Evolutionary conservation across 2,113 vertebrate species (phyloP).

Genomic region (Athene cunicularia): DNA sequence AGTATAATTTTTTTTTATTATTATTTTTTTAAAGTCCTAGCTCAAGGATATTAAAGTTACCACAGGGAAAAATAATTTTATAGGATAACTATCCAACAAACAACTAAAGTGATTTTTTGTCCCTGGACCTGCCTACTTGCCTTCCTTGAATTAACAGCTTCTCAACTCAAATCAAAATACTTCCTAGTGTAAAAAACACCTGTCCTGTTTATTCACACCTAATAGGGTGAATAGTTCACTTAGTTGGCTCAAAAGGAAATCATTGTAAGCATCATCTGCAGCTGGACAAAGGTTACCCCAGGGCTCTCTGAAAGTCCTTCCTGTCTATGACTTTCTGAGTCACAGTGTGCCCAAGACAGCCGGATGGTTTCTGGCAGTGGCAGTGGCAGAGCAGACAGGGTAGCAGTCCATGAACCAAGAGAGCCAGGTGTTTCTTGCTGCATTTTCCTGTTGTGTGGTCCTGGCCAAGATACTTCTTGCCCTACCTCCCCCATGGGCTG

Average conservation of each 20-base stretch:
- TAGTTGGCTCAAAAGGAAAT: not conserved
- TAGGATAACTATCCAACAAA: not conserved
- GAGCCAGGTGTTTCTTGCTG: not conserved
- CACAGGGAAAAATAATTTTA: not conserved
- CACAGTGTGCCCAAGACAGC: accelerated
- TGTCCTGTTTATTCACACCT: not conserved
- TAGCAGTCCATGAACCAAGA: not conserved
- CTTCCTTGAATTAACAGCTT: slow-evolving; percentile 3
- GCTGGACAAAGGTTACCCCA: not conserved
- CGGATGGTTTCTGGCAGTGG: not conserved
- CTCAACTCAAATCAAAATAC: not conserved
- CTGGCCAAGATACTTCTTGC: not conserved
- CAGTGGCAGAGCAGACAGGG: not conserved
- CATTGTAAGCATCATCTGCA: not conserved
- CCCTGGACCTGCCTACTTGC: not conserved
- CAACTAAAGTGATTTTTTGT: not conserved
- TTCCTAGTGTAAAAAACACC: not conserved
- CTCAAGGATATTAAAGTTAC: not conserved
- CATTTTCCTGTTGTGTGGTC: not conserved
- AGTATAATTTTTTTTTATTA: not conserved
- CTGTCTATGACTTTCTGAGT: not conserved
- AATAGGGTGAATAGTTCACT: not conserved
- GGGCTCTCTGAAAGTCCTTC: not conserved
- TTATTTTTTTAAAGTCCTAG: not conserved
- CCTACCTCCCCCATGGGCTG: not conserved